Base-by-base conservation (phyloP, 53 echinoderm and acorn worm species). In the Crossaster papposus region DNA sequence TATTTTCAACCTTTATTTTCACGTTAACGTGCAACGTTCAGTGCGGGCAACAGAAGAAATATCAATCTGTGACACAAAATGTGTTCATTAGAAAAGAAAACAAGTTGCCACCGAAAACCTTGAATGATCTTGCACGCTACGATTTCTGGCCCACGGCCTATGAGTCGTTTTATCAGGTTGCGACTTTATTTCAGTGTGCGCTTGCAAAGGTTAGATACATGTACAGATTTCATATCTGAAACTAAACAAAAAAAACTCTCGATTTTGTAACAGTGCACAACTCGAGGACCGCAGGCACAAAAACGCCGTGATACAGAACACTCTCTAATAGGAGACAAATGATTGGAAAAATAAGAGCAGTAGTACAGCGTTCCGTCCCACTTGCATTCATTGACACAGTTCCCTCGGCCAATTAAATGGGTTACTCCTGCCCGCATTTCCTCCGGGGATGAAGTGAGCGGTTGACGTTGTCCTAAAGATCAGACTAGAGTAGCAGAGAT, bases 341-440 rank as follows among this genome's bases (percentile, higher is more conserved):
- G 68, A 68, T n/a, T 68, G 9, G 68, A 3, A 3, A 68, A 68
- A 68, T 23, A 11, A n/a, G 28, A 26, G 58, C 58, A 15, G n/a
- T n/a, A 15, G n/a, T n/a, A 68, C 23, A 62, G 68, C 68, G 35
- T 81, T 81, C 62, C 81, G 33, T 81, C 81, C 62, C 32, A 34
- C 81, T 58, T 58, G 81, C 81, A 81, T 81, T n/a, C 62, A 81
- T 81, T 81, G 81, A 62, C 81, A 81, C 81, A 81, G 55, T 81
- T 81, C 68, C 68, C 24, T 68, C 10, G 68, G 68, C n/a, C 68
- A 28, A 68, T 68, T n/a, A 68, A 28, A 23, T 68, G 22, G 68
- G 68, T 28, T 68, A 58, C 23, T 30, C 34, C 11, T 22, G 32
- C 62, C n/a, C 9, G 31, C 30, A 62, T 81, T 5, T 44, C 44